Base-by-base conservation (phyloP, 2,888 invertebrate genomes). In the Netelia virgata region DNA sequence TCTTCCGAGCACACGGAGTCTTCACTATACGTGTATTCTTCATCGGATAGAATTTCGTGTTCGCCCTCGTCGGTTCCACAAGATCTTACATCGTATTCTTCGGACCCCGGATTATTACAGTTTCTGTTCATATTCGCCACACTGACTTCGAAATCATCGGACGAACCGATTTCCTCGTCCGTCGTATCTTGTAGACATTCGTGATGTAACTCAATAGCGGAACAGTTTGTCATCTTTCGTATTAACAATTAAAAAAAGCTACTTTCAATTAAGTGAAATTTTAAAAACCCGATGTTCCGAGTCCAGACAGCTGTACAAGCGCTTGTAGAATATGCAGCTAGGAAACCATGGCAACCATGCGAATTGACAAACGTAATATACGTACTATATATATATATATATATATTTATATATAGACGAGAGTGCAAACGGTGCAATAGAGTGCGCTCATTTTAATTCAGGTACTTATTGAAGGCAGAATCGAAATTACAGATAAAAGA, bases 1-100 rank as follows among this genome's bases (percentile, higher is more conserved):
- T 86, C 86, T 6, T 91, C 90, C 0, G 91, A 91, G 69, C 86
- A 90, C 61, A 90, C 88, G 1, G 91, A 91, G 6, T 92, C 92
- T 8, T 86, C 89, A 28, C 85, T 87, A 41, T 92, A 92, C 20
- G 87, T 85, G 36, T 90, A 90, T 84, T 92, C 90, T 10, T 87
- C 80, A 43, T 90, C 90, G 20, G 43, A 53, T 0, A 23, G 41
- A 36, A 87, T 81, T 23, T 83, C 82, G 20, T 16, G 53, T 16
- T 72, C 66, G 10, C 8, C 47, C 11, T 82, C 81, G 64, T 63
- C 66, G 20, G 61, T 73, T 9, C 23, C 69, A 3, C 53, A 11
- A 43, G 36, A 87, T 81, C 57, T 84, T 73, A 57, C 72, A 11
- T 89, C 87, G 0, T 87, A 84, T 0, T 85, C 86, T 53, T 88